These are phyloP conservation scores for Chaetogeoica ovagalla DNA, from an alignment of 2,888 invertebrate species.

Conservation along the genomic window DNA sequence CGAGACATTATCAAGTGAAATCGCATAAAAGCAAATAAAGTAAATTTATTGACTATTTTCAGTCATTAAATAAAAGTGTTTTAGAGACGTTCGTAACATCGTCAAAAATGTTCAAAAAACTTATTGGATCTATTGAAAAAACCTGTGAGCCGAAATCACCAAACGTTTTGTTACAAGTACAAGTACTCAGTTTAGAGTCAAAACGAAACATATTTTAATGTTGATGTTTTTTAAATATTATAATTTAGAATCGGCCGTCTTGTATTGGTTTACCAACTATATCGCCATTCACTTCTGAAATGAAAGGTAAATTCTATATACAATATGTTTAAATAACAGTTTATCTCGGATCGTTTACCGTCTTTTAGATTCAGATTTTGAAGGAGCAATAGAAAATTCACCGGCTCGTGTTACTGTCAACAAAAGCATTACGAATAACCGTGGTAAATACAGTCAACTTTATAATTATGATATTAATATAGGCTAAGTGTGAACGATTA, in stretches of 20 bases:
- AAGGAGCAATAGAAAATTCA: constrained; percentile 66
- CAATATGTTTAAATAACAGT: too few relatives aligned
- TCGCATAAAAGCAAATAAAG: too few relatives aligned
- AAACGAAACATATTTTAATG: not conserved
- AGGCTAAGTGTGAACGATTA: constrained; percentile 37
- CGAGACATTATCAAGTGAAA: too few relatives aligned
- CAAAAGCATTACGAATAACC: constrained; percentile 54
- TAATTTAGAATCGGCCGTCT: constrained; percentile 34
- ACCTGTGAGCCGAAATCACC: constrained; percentile 29
- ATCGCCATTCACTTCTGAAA: constrained; percentile 35
- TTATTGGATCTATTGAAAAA: constrained; percentile 47
- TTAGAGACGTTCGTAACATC: too few relatives aligned
- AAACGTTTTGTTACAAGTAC: constrained; percentile 27
- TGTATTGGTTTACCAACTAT: constrained; percentile 39
- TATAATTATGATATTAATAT: constrained; percentile 12
- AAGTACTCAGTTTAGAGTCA: not conserved
- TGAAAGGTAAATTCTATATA: constrained; percentile 30
- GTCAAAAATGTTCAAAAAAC: constrained; percentile 39
- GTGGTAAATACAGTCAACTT: constrained; percentile 45
- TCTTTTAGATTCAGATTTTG: not conserved
- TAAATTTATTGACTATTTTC: too few relatives aligned
- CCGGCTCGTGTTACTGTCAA: constrained; percentile 59
- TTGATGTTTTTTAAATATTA: not conserved
- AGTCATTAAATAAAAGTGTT: too few relatives aligned
- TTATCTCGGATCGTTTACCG: not conserved